These are phyloP conservation scores for Lordiphosa stackelbergi DNA, from an alignment of 1,140 invertebrate species.

Conservation along the genomic window DNA sequence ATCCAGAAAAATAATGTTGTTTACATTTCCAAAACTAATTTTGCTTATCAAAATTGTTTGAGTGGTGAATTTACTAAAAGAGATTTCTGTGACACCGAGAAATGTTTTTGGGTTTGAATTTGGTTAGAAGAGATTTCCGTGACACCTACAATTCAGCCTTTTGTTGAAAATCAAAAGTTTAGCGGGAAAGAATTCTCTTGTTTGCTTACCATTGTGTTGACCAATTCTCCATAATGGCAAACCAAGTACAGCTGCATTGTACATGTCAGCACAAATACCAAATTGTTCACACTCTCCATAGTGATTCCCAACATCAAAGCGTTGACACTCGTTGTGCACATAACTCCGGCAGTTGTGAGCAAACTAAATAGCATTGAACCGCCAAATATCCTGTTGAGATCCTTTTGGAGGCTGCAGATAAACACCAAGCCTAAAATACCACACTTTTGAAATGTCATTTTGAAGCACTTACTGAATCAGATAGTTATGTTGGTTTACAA, in stretches of 20 bases:
- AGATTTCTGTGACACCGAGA: too few relatives aligned
- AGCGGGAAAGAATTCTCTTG: too few relatives aligned
- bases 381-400: constrained; percentile 37
- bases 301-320: constrained; percentile 38
- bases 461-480: constrained; percentile 30
- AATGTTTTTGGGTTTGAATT: too few relatives aligned
- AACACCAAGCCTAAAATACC: background rate
- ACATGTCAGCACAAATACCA: constrained; percentile 35
- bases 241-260: constrained; percentile 43
- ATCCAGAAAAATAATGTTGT: too few relatives aligned
- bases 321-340: constrained; percentile 46
- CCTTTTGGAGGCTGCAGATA: constrained; percentile 24
- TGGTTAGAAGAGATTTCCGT: too few relatives aligned
- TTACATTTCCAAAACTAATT: too few relatives aligned
- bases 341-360: constrained; percentile 33
- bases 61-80: too few relatives aligned
- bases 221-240: constrained; percentile 48
- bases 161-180: too few relatives aligned
- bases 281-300: constrained; percentile 33
- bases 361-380: constrained; percentile 37
- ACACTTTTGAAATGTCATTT: background rate
- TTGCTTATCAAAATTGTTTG: too few relatives aligned
- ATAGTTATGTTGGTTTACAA: constrained; percentile 37
- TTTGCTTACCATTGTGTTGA: constrained; percentile 25
- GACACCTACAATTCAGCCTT: too few relatives aligned